These are phyloP conservation scores for Lethrus apterus DNA, from an alignment of 1,140 invertebrate genomes.

Conservation along the genomic window DNA sequence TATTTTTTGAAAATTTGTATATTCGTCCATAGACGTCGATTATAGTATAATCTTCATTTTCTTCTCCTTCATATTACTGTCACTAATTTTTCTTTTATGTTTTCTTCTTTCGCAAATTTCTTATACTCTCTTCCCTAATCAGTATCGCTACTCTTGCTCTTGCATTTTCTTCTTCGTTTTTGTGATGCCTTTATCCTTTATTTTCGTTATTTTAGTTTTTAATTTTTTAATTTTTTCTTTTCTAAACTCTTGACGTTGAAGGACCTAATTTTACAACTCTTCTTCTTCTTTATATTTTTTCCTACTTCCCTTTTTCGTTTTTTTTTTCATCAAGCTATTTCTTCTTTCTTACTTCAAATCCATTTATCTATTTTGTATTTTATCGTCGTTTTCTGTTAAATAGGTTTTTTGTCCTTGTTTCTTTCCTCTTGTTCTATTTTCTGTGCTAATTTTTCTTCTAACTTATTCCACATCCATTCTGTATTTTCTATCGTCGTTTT, in stretches of 20 bases:
- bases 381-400: not conserved
- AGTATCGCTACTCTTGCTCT: not conserved
- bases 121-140: not conserved
- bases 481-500: not conserved
- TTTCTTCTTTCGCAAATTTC: not conserved
- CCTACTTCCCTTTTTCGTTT: not conserved
- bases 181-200: not conserved
- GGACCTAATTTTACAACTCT: too few species aligned
- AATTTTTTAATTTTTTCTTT: slow-evolving; percentile 1
- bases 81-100: not conserved
- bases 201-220: slow-evolving; percentile 1
- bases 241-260: not conserved
- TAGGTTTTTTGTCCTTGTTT: too few species aligned
- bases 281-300: not conserved
- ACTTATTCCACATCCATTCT: not conserved
- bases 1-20: too few species aligned
- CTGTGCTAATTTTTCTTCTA: not conserved
- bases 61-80: too few species aligned
- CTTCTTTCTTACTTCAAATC: not conserved
- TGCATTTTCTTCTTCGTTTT: too few species aligned
- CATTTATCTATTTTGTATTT: not conserved
- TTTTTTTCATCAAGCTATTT: not conserved
- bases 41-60: too few species aligned
- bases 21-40: too few species aligned
- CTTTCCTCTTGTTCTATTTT: too few species aligned